phyloP scores from a whole-genome alignment of 2,888 invertebrate species.

The Belgica antarctica region DNA sequence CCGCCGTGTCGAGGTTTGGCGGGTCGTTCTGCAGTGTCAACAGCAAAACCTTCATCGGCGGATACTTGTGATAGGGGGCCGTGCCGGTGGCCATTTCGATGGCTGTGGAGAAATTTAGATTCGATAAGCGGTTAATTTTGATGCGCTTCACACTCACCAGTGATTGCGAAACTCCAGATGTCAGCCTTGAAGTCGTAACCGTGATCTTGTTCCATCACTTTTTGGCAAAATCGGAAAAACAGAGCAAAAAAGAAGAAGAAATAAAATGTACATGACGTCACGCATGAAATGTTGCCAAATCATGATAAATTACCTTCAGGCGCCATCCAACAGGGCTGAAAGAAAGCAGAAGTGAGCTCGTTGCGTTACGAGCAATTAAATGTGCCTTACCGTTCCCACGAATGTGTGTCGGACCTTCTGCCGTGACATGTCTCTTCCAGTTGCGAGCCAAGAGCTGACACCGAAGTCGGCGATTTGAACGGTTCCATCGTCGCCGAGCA shows the following conservation, averaged over 20 bases:
- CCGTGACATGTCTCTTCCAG: conserved; percentile 86
- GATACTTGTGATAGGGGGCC: conserved; percentile 97
- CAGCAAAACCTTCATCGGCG: conserved; percentile 99
- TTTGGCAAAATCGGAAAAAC: neutral
- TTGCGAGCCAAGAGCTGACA: conserved; percentile 95
- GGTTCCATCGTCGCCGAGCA: conserved; percentile 93
- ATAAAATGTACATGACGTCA: conserved; percentile 20
- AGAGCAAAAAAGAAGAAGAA: conserved; percentile 19
- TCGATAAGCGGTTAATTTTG: neutral
- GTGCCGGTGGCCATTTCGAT: conserved; percentile 98
- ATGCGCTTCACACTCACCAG: too few species aligned
- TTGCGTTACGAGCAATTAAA: too few species aligned
- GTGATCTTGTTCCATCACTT: conserved; percentile 96
- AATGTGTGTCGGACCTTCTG: conserved; percentile 97
- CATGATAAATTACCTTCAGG: conserved; percentile 21
- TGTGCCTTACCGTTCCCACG: conserved; percentile 96
- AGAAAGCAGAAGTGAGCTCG: too few species aligned
- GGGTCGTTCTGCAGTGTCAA: conserved; percentile 97
- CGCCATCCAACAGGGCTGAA: conserved; percentile 97
- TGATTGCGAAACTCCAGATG: conserved; percentile 71
- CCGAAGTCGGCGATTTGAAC: conserved; percentile 99
- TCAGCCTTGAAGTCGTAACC: conserved; percentile 97
- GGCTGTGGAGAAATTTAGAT: conserved; percentile 70
- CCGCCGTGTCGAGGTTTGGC: conserved; percentile 89
- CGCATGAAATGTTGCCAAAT: neutral